Evolutionary conservation across 2,888 invertebrate species (phyloP).

Genomic region (Tenodera sinensis): DNA sequence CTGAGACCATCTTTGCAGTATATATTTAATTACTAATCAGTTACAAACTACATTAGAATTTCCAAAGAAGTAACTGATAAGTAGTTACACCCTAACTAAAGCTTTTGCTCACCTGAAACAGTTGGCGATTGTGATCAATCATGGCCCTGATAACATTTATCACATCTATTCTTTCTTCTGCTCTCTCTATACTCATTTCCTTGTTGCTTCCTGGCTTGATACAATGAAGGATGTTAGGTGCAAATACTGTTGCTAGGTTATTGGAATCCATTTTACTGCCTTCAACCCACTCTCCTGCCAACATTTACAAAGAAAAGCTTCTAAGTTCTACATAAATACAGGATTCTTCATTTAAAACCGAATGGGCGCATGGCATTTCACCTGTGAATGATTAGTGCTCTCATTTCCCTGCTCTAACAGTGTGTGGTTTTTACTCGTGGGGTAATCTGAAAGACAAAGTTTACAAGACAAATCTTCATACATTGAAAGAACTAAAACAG

Average conservation of each 20-base stretch:
- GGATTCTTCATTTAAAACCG: too few species aligned
- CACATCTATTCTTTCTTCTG: slow-evolving; percentile 79
- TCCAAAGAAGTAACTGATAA: too few species aligned
- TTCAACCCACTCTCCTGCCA: slow-evolving; percentile 41
- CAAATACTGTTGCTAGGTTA: slow-evolving; percentile 88
- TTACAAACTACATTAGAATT: too few species aligned
- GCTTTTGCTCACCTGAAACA: slow-evolving; percentile 56
- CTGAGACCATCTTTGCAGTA: too few species aligned
- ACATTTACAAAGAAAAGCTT: not conserved
- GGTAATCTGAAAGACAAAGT: too few species aligned
- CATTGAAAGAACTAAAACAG: too few species aligned
- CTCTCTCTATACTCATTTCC: slow-evolving; percentile 54
- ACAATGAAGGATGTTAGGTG: slow-evolving; percentile 87
- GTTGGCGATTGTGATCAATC: slow-evolving; percentile 67
- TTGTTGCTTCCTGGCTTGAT: slow-evolving; percentile 57
- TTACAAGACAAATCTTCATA: too few species aligned
- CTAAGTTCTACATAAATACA: not conserved
- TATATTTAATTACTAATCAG: too few species aligned
- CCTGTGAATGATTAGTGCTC: too few species aligned
- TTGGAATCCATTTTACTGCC: slow-evolving; percentile 94
- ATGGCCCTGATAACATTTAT: slow-evolving; percentile 83
- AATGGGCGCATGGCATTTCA: too few species aligned
- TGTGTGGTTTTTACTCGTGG: too few species aligned
- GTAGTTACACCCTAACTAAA: not conserved
- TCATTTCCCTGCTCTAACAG: too few species aligned